Conservation (phyloP, 1,140 invertebrate species). For the Euborellia annulipes region DNA sequence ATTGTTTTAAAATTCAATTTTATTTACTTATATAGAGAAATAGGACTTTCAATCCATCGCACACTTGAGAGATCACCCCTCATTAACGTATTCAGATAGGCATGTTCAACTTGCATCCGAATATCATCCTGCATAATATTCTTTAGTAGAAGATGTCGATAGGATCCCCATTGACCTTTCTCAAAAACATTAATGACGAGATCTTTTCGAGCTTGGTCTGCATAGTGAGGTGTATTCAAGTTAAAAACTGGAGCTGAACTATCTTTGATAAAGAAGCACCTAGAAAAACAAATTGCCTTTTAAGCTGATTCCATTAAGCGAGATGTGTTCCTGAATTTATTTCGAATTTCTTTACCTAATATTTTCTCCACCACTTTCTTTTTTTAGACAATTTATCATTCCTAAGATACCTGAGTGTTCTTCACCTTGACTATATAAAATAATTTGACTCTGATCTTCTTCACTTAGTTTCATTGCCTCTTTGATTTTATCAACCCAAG, state of each 20-base stretch:
- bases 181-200: conserved; percentile 69
- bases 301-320: not conserved
- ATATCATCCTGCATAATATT: conserved; percentile 13
- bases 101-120: conserved; percentile 52
- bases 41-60: conserved; percentile 80
- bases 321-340: too few species aligned
- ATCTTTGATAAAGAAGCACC: conserved; percentile 47
- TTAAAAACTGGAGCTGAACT: conserved; percentile 42
- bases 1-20: too few species aligned
- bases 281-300: conserved; percentile 3
- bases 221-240: conserved; percentile 37
- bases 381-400: conserved; percentile 72
- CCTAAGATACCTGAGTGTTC: conserved; percentile 65
- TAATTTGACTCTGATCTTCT: conserved; percentile 39
- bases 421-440: conserved; percentile 52
- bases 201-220: conserved; percentile 52
- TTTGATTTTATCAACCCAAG: conserved; percentile 72
- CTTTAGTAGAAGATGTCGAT: conserved; percentile 57
- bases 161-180: conserved; percentile 67
- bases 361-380: conserved; percentile 62
- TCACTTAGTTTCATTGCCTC: conserved; percentile 42
- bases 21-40: conserved; percentile 36
- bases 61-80: conserved; percentile 84
- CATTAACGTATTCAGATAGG: conserved; percentile 79
- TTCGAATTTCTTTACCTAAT: conserved; percentile 42